phyloP scores from a whole-genome alignment of 2,888 invertebrate species.

The Encarsia formosa region DNA sequence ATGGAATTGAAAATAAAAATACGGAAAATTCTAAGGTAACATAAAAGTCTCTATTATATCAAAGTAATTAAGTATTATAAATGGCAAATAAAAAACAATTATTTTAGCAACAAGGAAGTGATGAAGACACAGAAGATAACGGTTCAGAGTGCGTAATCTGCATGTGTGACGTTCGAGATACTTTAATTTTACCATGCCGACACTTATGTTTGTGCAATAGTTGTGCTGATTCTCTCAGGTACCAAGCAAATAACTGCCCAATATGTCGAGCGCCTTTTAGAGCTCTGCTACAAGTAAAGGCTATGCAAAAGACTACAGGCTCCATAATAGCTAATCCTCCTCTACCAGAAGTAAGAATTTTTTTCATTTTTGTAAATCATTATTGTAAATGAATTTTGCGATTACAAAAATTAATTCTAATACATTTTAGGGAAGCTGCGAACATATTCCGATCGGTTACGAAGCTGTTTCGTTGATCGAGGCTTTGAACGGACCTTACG shows the following conservation, averaged over 20 bases:
- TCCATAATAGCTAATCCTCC: constrained; percentile 56
- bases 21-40: constrained; percentile 61
- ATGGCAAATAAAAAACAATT: constrained; percentile 1
- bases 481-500: constrained; percentile 88
- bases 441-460: constrained; percentile 88
- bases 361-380: too few species aligned
- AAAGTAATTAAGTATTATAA: neutral
- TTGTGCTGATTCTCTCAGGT: constrained; percentile 94
- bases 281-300: constrained; percentile 91
- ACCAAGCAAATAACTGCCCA: constrained; percentile 97
- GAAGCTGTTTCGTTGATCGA: constrained; percentile 92
- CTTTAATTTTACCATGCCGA: constrained; percentile 92
- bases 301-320: constrained; percentile 72
- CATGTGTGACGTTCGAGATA: constrained; percentile 97
- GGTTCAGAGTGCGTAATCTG: constrained; percentile 99
- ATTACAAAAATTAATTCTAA: too few species aligned
- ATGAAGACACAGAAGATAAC: constrained; percentile 87
- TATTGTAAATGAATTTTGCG: too few species aligned
- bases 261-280: constrained; percentile 98
- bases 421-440: constrained; percentile 61
- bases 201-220: constrained; percentile 96
- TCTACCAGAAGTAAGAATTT: constrained; percentile 57
- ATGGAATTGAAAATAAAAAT: constrained; percentile 98
- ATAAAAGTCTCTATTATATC: neutral
- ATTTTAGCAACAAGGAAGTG: constrained; percentile 54